Evolutionary conservation across 2,113 vertebrate species (phyloP), one percentile per base, ranked within the genome.

Genomic region (Acanthisitta chloris): DNA sequence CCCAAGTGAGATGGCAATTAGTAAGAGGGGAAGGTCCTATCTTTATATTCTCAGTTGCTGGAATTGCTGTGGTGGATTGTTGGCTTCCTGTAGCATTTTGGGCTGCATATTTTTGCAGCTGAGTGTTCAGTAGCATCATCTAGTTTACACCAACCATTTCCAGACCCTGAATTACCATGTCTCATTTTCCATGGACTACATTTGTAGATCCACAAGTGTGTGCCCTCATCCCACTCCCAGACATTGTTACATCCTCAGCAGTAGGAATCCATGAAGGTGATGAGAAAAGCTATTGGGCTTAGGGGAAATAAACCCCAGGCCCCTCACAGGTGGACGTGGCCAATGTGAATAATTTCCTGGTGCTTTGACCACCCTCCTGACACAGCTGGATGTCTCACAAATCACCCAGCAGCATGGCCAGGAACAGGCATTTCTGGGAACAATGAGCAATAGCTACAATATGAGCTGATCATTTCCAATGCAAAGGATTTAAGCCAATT

Each of bases 341-440:
- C 0, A 0, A 4, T 19, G 20, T 7, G 9, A 58, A 46, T 26
- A 0, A 0, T 38, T 73, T 54, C 55, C 18, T 8, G 1, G 25
- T 40, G 26, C 45, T 54, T 36, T 10, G 26, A 12, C 24, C 74
- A 36, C 31, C 7, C 28, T 78, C 59, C 69, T 45, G 36, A 14
- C 33, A 15, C 0, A 3, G 36, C 0, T 62, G n/a, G 12, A 28
- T 2, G 0, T 42, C 59, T 74, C 20, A 1, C 59, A 84, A 46
- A 62, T 28, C 55, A 64, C 28, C 33, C 65, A 81, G 73, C 65
- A 93, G 59, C 52, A 23, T 0, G 1, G 43, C 14, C 65, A 92
- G 64, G 40, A 91, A 71, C 21, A 86, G 72, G 34, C 34, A 91
- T 28, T 94, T 51, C 33, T 74, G 72, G 38, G 77, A 48, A 58